Conservation (phyloP, 2,113 vertebrate species). For the Eublepharis macularius region DNA sequence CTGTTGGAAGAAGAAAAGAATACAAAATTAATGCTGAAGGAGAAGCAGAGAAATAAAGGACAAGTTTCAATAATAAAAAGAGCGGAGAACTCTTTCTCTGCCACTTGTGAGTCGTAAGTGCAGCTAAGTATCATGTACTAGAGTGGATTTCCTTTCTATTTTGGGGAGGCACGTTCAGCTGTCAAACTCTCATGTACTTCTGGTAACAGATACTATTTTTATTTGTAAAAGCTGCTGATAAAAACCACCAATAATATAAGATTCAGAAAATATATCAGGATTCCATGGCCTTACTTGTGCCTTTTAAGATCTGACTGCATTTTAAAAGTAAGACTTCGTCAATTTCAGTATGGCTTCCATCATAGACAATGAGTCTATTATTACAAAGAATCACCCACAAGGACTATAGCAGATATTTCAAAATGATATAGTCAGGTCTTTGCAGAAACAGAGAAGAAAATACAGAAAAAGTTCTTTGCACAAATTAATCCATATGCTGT, state of each 20-base stretch:
- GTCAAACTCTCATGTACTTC: not conserved
- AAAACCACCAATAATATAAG: not conserved
- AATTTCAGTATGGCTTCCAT: not conserved
- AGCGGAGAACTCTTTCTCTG: not conserved
- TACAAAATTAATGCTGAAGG: fast-evolving
- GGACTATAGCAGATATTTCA: not conserved
- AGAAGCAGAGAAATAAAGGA: not conserved
- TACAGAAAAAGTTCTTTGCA: not conserved
- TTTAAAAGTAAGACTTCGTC: not conserved
- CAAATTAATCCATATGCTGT: fast-evolving
- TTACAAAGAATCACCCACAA: not conserved
- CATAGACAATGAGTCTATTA: not conserved
- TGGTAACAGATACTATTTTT: not conserved
- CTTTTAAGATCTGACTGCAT: not conserved
- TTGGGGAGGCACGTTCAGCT: not conserved
- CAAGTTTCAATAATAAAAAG: not conserved
- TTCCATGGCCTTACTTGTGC: not conserved
- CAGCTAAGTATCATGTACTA: not conserved
- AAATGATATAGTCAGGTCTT: not conserved
- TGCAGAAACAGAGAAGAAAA: not conserved
- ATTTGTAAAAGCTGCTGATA: fast-evolving
- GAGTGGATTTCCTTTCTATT: not conserved
- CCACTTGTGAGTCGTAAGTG: not conserved
- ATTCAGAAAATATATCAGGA: not conserved
- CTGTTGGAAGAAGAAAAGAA: constrained; percentile 13